Evolutionary conservation across 2,113 vertebrate species (phyloP).

Genomic region (Periophthalmodon schlosseri): DNA sequence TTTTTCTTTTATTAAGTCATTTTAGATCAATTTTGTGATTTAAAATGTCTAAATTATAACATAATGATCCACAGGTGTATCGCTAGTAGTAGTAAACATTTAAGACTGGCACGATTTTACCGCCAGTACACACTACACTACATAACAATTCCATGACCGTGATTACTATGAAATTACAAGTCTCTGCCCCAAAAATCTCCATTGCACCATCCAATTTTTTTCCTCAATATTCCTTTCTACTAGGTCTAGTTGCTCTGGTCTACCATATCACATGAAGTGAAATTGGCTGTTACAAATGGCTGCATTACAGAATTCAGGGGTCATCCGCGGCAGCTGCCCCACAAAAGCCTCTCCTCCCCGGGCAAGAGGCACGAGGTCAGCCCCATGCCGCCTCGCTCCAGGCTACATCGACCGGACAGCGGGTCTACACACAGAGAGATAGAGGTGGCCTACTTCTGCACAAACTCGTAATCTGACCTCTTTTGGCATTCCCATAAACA

Average conservation of each 20-base stretch:
- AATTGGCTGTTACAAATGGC: not conserved
- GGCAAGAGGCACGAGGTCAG: conserved; percentile 46
- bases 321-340: conserved; percentile 35
- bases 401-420: conserved; percentile 43
- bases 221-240: no score
- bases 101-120: no score
- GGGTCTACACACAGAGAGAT: conserved; percentile 32
- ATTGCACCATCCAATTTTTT: no score
- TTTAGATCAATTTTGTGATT: no score
- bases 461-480: conserved; percentile 68
- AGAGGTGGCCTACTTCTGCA: conserved; percentile 59
- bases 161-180: no score
- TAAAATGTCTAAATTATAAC: no score
- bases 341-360: conserved; percentile 43
- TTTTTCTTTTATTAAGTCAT: no score
- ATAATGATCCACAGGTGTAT: no score
- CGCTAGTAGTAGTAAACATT: no score
- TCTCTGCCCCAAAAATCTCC: no score
- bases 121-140: no score
- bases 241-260: not conserved
- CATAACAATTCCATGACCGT: no score
- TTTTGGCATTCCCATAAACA: conserved; percentile 44
- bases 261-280: not conserved
- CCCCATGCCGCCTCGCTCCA: conserved; percentile 37
- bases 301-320: not conserved